A percentile compares a stretch with the other conserved stretches of the same genome.
These are phyloP conservation scores for Pogonocichla stellata DNA, from an alignment of 2,113 vertebrate species.

Conservation along the genomic window DNA sequence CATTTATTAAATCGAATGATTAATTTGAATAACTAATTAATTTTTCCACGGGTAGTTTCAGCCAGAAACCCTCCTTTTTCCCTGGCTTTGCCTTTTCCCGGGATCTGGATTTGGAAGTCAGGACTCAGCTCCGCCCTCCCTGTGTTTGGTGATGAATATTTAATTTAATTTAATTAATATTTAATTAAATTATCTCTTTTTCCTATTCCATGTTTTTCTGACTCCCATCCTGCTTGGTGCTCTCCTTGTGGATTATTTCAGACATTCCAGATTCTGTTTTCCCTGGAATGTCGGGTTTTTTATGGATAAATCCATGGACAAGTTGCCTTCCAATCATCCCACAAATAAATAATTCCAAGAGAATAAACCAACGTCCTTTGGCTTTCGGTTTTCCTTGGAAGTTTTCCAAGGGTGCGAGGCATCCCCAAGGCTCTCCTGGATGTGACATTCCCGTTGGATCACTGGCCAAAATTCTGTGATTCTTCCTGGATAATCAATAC, in stretches of 20 bases:
- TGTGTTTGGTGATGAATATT: not conserved
- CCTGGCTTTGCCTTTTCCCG: not conserved
- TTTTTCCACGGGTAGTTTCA: not conserved
- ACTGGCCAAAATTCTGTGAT: rapidly evolving
- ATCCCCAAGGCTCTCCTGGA: not conserved
- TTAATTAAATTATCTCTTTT: not conserved
- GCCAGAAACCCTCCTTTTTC: rapidly evolving
- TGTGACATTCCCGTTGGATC: not conserved
- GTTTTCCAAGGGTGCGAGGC: not conserved
- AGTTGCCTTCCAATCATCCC: not conserved
- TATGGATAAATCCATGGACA: not conserved
- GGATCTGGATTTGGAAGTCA: not conserved
- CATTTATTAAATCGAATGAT: rapidly evolving
- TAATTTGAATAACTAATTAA: not conserved
- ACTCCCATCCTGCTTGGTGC: not conserved
- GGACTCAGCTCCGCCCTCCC: not conserved
- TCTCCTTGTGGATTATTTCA: not conserved
- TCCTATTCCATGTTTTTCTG: rapidly evolving
- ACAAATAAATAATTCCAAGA: not conserved
- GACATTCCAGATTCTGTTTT: not conserved
- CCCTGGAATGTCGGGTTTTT: not conserved
- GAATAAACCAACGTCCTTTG: rapidly evolving
- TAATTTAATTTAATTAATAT: not conserved
- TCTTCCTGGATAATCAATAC: not conserved
- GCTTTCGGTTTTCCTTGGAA: not conserved